Evolutionary conservation across 2,888 invertebrate species (phyloP), one percentile per base, ranked within the genome.

Genomic region (Melanchra persicariae): DNA sequence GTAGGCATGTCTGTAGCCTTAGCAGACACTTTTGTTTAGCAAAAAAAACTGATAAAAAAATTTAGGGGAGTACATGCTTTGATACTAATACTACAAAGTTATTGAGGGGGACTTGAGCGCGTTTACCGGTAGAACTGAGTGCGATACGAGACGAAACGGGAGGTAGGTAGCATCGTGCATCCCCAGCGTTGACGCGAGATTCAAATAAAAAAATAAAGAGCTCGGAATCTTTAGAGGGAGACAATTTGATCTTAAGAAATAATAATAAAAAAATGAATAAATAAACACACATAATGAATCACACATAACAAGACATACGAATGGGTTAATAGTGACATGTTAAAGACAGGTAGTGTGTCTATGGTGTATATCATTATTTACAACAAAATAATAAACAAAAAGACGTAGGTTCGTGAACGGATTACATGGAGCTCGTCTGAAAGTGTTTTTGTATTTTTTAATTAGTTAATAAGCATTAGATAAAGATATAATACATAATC

Each of bases 141-240:
- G 85, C 82, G 84, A 65, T 40, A 68, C 88, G 85, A 89, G 82
- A 90, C 84, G 82, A 85, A 90, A 89, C 91, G 92, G 93, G 93
- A 94, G 93, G 89, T 91, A 92, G 94, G 93, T 93, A 95, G 96
- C 95, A 96, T 93, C 96, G 96, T 96, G 96, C 96, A 96, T 96
- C 96, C 96, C 96, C 96, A 93, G 94, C 92, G 91, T 93, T 91
- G 94, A 93, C 95, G 95, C 95, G 95, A 94, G 91, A 92, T 87
- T 90, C 55, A 89, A 88, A 82, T 86, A 89, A 88, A 87, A 87
- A 88, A 85, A 86, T 85, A 87, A 88, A 91, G 94, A 94, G 93
- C 94, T 92, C 95, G 94, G 95, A 94, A 92, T 92, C 89, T 90
- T 90, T 91, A 92, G 95, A 96, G 96, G 96, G 95, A 95, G 95